Percentiles rank a stretch among this genome's conserved stretches.
These are phyloP conservation scores for Agonopterix arenella DNA, from an alignment of 2,888 invertebrate genomes.

Conservation along the genomic window DNA sequence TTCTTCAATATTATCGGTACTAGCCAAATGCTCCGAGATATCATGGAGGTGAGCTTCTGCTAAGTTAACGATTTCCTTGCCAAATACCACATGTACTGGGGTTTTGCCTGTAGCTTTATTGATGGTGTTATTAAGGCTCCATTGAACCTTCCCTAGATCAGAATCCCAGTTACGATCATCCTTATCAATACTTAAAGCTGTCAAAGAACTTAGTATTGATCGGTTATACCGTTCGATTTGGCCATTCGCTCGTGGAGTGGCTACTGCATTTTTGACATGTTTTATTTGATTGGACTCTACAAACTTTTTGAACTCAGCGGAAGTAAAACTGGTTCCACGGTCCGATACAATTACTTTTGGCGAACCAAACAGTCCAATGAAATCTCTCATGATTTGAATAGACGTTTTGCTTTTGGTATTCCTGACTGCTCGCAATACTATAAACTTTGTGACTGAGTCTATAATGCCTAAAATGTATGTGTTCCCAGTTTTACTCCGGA, in stretches of 20 bases:
- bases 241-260: conserved; percentile 18
- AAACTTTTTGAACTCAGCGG: not conserved
- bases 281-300: conserved; percentile 3
- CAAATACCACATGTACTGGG: conserved; percentile 1
- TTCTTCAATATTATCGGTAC: not conserved
- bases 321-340: not conserved
- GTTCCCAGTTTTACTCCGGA: conserved; percentile 12
- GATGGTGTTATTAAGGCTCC: conserved; percentile 8
- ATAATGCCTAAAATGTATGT: conserved; percentile 14
- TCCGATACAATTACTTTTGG: not conserved
- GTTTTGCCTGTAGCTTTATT: conserved; percentile 5
- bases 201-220: not conserved
- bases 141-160: conserved; percentile 5
- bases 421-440: conserved; percentile 1
- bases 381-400: not conserved
- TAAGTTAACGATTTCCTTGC: conserved; percentile 1
- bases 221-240: conserved; percentile 19
- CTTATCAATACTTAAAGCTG: not conserved
- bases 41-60: conserved; percentile 1
- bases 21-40: not conserved
- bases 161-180: conserved; percentile 6
- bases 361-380: not conserved
- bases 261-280: conserved; percentile 20
- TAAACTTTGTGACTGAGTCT: conserved; percentile 12
- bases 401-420: not conserved